Evolutionary conservation across 2,113 vertebrate species (phyloP).

Genomic region (Perccottus glenii): DNA sequence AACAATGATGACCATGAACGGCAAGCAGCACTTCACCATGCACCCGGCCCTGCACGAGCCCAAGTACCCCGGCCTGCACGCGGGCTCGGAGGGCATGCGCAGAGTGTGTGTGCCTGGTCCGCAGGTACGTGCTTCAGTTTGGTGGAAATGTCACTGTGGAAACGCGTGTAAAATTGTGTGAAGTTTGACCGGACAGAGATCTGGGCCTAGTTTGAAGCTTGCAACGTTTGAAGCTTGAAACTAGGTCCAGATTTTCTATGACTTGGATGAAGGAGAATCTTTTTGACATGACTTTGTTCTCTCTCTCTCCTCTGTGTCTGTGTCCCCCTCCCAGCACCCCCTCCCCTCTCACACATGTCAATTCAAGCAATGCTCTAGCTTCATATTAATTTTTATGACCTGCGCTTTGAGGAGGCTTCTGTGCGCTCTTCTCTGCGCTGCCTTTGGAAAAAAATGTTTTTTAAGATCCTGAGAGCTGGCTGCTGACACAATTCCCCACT

Average conservation of each 20-base stretch:
- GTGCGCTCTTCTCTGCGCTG: conserved; percentile 76
- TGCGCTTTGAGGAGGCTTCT: conserved; percentile 89
- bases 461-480: conserved; percentile 89
- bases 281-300: conserved; percentile 77
- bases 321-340: conserved; percentile 40
- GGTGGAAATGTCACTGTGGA: conserved; percentile 29
- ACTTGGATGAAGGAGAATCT: conserved; percentile 5
- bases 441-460: conserved; percentile 85
- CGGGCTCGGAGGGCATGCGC: conserved; percentile 91
- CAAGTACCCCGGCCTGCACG: conserved; percentile 89
- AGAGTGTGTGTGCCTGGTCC: conserved; percentile 92
- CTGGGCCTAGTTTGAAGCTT: neutral
- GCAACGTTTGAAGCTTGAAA: neutral
- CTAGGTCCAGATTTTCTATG: neutral
- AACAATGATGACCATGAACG: conserved; percentile 93
- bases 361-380: conserved; percentile 85
- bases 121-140: conserved; percentile 89
- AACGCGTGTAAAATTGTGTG: conserved; percentile 1
- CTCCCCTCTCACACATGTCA: conserved; percentile 83
- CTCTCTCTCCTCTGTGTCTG: conserved; percentile 57
- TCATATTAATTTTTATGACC: conserved; percentile 99
- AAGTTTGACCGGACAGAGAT: conserved; percentile 8
- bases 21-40: conserved; percentile 94
- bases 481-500: conserved; percentile 91
- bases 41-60: conserved; percentile 90